Conservation (phyloP, 2,888 invertebrate genomes). For the Nomada flava region DNA sequence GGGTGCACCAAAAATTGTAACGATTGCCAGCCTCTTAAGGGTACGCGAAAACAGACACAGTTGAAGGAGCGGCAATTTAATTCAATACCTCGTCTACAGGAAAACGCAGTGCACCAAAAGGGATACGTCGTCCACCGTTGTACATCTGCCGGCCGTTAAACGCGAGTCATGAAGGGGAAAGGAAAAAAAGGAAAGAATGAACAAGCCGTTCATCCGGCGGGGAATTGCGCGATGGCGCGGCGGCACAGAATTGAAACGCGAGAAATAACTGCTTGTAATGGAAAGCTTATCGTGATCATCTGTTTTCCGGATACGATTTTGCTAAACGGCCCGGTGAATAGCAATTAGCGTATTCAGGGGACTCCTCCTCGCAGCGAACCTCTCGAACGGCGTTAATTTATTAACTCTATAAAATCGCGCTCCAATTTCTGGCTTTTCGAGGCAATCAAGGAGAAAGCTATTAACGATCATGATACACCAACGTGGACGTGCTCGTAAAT, state of each 20-base stretch:
- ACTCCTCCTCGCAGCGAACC: background rate
- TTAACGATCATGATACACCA: background rate
- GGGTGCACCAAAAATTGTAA: slow-evolving; percentile 32
- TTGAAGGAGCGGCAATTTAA: slow-evolving; percentile 38
- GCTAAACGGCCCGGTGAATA: background rate
- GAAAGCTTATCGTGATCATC: slow-evolving; percentile 17
- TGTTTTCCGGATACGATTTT: slow-evolving; percentile 6
- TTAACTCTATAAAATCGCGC: slow-evolving; percentile 18
- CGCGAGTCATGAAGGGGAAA: background rate
- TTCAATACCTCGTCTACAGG: slow-evolving; percentile 23
- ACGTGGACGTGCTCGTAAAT: slow-evolving; percentile 12
- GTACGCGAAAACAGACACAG: slow-evolving; percentile 31
- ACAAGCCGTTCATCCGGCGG: slow-evolving; percentile 7
- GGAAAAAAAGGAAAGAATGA: slow-evolving; percentile 23
- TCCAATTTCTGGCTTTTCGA: slow-evolving; percentile 20
- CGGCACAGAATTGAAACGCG: slow-evolving; percentile 19
- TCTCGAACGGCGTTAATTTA: slow-evolving; percentile 20
- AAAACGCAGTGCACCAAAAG: slow-evolving; percentile 24
- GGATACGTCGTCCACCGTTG: slow-evolving; percentile 17
- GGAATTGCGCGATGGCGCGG: background rate
- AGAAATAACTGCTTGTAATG: slow-evolving; percentile 17
- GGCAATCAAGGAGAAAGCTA: slow-evolving; percentile 25
- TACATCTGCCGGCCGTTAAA: slow-evolving; percentile 19
- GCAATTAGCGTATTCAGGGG: slow-evolving; percentile 11
- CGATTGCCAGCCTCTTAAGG: slow-evolving; percentile 31